Evolutionary conservation across 2,113 vertebrate species (phyloP), one percentile per base, ranked within the genome.

Genomic region (Coracopsis vasa): DNA sequence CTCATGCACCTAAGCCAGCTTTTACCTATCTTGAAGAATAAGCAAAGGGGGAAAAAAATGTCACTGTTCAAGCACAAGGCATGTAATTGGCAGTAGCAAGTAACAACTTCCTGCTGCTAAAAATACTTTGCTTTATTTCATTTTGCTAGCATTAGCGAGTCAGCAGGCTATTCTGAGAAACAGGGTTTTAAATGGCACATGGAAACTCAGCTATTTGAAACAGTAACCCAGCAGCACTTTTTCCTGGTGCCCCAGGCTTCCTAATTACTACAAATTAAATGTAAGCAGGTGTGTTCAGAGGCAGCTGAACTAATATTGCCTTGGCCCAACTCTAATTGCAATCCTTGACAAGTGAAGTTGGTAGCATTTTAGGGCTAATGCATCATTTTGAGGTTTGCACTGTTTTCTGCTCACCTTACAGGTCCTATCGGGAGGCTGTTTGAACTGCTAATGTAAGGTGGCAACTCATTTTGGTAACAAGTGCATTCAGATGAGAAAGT

Each of bases 71-170:
- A 94, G 77, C 88, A 93, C 80, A 91, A 96, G 88, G 86, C 95
- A 91, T 96, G 95, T 95, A 96, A 96, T 92, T 97, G 96, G 96
- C 94, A 95, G 96, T 97, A 96, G 96, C 96, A 89, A 96, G 94
- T 95, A 96, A 95, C 86, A 96, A 92, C 96, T 97, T 97, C 96
- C 96, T 97, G 95, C 92, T 94, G 92, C 96, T 97, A 97, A 97
- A 96, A 96, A 96, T 97, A 97, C 84, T 95, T 94, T 92, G 77
- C 90, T 92, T 93, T 96, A 96, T 96, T 96, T 97, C 96, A 85
- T 96, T 96, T 94, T 84, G 86, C 80, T 92, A 93, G 88, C 92
- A 95, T 97, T 97, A 96, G 88, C 94, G 89, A 97, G 94, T 97
- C 96, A 96, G 88, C 95, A 95, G 95, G 81, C 94, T 94, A n/a